Base-by-base conservation (phyloP, 2,113 vertebrate species). In the Heterocephalus glaber region DNA sequence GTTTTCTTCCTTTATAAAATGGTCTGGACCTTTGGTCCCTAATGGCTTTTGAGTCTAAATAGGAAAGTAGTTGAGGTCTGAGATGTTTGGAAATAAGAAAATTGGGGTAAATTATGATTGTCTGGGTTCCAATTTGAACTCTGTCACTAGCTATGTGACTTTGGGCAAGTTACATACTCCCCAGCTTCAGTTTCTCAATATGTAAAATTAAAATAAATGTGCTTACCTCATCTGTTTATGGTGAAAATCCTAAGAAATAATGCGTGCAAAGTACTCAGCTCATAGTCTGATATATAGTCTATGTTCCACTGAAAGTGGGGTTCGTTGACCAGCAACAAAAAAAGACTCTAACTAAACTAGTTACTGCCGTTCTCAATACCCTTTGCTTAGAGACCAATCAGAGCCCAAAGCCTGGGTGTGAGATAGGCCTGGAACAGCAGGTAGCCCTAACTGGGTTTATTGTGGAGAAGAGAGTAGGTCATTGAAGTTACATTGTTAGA, bases 1-100 rank as follows among this genome's bases (percentile, higher is more conserved):
- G 54, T 86, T 93, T 56, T 92, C 38, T 91, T 35, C 24, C 22
- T 54, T 94, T 86, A 19, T 60, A 41, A 54, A 92, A 87, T 95
- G 47, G 63, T 91, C 3, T 63, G 77, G 89, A 83, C 20, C 28
- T 85, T 77, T 97, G 81, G n/a, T 83, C 41, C 94, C 63, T 88
- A 74, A 85, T 76, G 63, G 54, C 9, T 87, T 24, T 91, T 85
- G 70, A 56, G 17, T 77, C 19, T 92, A 72, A 92, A 76, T 35
- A 84, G 20, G 26, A 56, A 92, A 3, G 13, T 19, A 90, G 13
- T 52, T 94, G 63, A 95, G 65, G 28, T 63, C 58, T 68, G 65
- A 94, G 52, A 20, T 52, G 74, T 58, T 84, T 92, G 77, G 41
- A 96, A 91, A 26, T 26, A 61, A 56, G 41, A 26, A 20, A 54